Conservation (phyloP, 2,888 invertebrate species). For the Slavum lentiscoides region DNA sequence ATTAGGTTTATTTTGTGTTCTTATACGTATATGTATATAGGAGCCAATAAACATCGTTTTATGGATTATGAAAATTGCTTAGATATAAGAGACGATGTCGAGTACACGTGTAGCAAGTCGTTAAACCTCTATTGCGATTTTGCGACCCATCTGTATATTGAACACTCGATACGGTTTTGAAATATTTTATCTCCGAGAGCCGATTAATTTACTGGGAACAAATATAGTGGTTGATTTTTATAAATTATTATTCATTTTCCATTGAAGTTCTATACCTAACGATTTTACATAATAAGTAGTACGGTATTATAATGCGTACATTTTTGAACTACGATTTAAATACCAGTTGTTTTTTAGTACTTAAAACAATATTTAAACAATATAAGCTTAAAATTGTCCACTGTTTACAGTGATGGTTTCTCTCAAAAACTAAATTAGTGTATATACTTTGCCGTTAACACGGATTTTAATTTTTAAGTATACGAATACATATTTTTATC, state of each 20-base stretch:
- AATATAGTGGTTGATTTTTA: not conserved
- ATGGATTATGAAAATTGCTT: slow-evolving; percentile 3
- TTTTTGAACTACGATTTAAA: not conserved
- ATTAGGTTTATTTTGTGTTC: too few relatives aligned
- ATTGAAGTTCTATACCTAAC: not conserved
- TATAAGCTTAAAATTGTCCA: too few relatives aligned
- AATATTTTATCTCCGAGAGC: slow-evolving; percentile 3
- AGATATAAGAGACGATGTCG: not conserved
- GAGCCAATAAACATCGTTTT: not conserved
- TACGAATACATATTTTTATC: too few relatives aligned
- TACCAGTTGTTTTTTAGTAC: too few relatives aligned
- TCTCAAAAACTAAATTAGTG: too few relatives aligned
- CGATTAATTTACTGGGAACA: slow-evolving; percentile 17
- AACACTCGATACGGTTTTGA: slow-evolving; percentile 4
- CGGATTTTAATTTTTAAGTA: too few relatives aligned
- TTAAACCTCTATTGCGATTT: not conserved
- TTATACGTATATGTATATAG: too few relatives aligned
- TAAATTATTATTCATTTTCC: not conserved
- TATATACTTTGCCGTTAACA: too few relatives aligned
- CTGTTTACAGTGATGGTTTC: too few relatives aligned
- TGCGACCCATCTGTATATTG: not conserved
- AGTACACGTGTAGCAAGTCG: not conserved
- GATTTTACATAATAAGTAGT: too few relatives aligned
- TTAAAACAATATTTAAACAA: too few relatives aligned
- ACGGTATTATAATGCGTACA: too few relatives aligned